Percentiles rank a stretch among this genome's conserved stretches.
Conservation (phyloP, 2,797 vertebrate genomes). For the Characodon lateralis region DNA sequence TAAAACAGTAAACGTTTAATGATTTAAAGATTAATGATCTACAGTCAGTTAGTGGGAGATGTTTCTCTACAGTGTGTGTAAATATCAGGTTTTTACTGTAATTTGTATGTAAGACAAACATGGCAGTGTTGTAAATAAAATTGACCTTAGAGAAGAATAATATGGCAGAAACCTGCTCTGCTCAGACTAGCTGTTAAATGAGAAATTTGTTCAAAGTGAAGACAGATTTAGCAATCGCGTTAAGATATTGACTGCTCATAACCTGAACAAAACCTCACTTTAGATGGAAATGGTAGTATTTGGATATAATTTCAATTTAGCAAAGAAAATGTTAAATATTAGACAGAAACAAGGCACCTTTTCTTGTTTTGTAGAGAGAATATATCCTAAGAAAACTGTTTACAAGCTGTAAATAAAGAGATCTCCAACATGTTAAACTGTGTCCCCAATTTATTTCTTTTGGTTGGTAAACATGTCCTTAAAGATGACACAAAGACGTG, state of each 20-base stretch:
- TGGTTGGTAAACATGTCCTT: conserved; percentile 10
- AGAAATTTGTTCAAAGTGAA: background rate
- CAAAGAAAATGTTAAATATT: conserved; percentile 33
- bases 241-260: background rate
- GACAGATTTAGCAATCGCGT: too few species aligned
- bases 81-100: background rate
- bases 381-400: conserved; percentile 60
- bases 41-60: too few species aligned
- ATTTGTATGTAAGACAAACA: too few species aligned
- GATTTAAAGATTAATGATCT: too few species aligned
- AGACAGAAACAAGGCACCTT: conserved; percentile 39
- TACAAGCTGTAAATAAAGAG: conserved; percentile 78
- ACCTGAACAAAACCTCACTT: background rate
- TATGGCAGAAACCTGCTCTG: too few species aligned
- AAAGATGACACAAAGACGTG: background rate
- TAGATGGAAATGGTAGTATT: conserved; percentile 24
- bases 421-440: conserved; percentile 48
- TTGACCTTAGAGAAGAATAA: too few species aligned
- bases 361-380: conserved; percentile 52
- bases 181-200: too few species aligned
- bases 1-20: background rate
- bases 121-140: too few species aligned
- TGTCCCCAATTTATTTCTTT: conserved; percentile 54
- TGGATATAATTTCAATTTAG: conserved; percentile 39
- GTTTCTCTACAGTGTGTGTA: background rate